A percentile compares a stretch with the other conserved stretches of the same genome.
Conservation (phyloP, 2,888 invertebrate species). For the Clanis bilineata region DNA sequence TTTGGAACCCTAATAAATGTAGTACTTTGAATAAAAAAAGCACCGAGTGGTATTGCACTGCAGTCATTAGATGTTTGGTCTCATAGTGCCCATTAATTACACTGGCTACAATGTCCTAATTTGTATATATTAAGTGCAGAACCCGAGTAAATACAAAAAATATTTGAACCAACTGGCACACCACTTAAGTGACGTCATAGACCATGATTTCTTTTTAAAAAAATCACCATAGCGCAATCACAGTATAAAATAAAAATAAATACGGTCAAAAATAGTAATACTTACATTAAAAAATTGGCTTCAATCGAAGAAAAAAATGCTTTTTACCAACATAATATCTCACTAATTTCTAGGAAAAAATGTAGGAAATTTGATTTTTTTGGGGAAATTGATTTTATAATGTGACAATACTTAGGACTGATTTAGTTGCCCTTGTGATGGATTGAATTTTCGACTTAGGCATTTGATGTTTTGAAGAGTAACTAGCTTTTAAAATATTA, state of each 20-base stretch:
- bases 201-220: neutral
- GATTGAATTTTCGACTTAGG: neutral
- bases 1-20: too few relatives aligned
- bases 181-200: neutral
- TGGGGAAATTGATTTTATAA: neutral
- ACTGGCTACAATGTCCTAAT: too few relatives aligned
- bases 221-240: neutral
- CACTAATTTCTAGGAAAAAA: conserved; percentile 1
- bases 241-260: neutral
- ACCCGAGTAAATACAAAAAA: neutral
- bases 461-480: neutral
- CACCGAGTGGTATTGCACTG: too few relatives aligned
- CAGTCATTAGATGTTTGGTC: too few relatives aligned
- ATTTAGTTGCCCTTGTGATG: neutral
- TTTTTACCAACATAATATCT: neutral
- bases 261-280: neutral
- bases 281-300: neutral
- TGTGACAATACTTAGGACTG: neutral
- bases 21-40: too few relatives aligned
- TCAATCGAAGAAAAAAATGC: neutral
- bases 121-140: neutral
- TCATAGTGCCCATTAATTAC: too few relatives aligned
- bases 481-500: neutral
- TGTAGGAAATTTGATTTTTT: neutral
- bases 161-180: neutral